Base-by-base conservation (phyloP, 1,140 invertebrate genomes). In the Anoplolepis gracilipes region DNA sequence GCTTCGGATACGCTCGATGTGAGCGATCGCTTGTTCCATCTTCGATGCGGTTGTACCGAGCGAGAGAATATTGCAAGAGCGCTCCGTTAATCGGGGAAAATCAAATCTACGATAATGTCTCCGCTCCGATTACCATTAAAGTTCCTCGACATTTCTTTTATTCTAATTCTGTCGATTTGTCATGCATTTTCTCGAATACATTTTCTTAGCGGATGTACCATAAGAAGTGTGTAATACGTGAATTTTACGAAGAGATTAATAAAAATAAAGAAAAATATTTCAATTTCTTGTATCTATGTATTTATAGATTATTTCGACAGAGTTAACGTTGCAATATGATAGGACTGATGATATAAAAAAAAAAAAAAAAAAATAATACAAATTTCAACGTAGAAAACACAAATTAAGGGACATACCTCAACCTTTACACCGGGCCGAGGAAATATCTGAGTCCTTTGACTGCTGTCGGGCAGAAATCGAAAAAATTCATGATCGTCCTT, bases 401-500 rank as follows among this genome's bases (percentile, higher is more conserved):
- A 73, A 53, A 73, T 49, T 33, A 33, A 46, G 10, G 6, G 0
- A 92, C 92, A 91, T 88, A 96, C 96, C 91, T 96, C 95, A 55
- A 97, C 95, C 59, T 95, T 94, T 55, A 97, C 95, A 25, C 96
- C 96, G 1, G 95, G 94, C 62, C 96, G 94, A 0, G 95, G 92
- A 86, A 96, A 96, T 57, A 95, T 95, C 85, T 96, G 96, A n/a
- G 95, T 96, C 49, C 94, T 95, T 0, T 96, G 96, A 67, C 95
- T 94, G 88, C 97, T 96, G 57, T 96, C 96, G 0, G 96, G 96
- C 39, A 96, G 94, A 89, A 96, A 97, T 75, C 97, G 96, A 93
- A 96, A 98, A 94, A 98, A 97, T 92, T 98, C 96, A 84, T 96
- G 94, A 55, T 96, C 96, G 85, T 97, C 97, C 91, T 97, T 97